These are phyloP conservation scores for Myotis lucifugus DNA, from an alignment of 2,113 vertebrate species.

Conservation along the genomic window DNA sequence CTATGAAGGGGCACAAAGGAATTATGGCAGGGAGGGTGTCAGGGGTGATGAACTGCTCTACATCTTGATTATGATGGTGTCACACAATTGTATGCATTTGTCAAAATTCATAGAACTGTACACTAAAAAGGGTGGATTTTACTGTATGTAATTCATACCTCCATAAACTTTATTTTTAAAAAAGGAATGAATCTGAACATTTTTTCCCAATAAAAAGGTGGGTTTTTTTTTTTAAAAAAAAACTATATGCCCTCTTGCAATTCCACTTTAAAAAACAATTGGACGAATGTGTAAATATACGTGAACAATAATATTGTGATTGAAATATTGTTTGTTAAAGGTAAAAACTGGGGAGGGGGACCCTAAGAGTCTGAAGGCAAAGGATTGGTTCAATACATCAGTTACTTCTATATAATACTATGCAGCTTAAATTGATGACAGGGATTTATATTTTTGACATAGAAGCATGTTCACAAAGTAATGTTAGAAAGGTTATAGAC, in stretches of 20 bases:
- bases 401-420: neutral
- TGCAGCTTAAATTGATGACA: neutral
- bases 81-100: too few relatives aligned
- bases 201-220: too few relatives aligned
- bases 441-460: neutral
- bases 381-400: neutral
- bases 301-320: neutral
- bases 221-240: neutral
- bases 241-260: neutral
- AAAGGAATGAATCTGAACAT: too few relatives aligned
- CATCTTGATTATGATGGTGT: too few relatives aligned
- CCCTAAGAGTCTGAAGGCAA: neutral
- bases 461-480: constrained; percentile 34
- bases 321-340: neutral
- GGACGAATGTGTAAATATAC: neutral
- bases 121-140: too few relatives aligned
- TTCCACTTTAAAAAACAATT: constrained; percentile 17
- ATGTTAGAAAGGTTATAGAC: neutral
- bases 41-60: too few relatives aligned
- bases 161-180: too few relatives aligned
- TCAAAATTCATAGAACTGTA: too few relatives aligned
- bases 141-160: too few relatives aligned
- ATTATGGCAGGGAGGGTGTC: too few relatives aligned
- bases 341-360: neutral
- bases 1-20: too few relatives aligned